Evolutionary conservation across 2,797 vertebrate species (phyloP), one percentile per base, ranked within the genome.

Genomic region (Arnoldichthys spilopterus): DNA sequence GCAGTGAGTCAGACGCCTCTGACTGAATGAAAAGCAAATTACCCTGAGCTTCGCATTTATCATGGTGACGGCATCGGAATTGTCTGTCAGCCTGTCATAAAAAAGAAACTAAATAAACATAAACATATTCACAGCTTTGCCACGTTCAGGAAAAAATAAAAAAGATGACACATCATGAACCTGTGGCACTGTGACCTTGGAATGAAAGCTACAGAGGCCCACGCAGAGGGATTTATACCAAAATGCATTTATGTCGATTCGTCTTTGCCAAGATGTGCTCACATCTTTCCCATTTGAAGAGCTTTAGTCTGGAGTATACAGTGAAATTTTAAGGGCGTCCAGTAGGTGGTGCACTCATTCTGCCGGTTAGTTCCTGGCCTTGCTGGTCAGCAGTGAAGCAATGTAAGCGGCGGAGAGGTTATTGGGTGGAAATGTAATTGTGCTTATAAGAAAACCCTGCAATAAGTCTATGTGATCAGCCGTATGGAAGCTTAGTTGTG

Each of bases 341-440:
- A 92, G 92, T 89, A 90, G 93, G 92, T 94, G 93, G 92, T 87
- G 90, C 83, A 93, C 79, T 90, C 90, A 87, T 90, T 74, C 87
- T 91, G 77, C 76, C 74, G 58, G 85, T 84, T 6, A 59, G 49
- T 76, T 81, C 61, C n/a, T 15, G 26, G 28, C 1, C 63, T 68
- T 73, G 2, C 15, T 68, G 28, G 22, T 59, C 51, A 82, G 71
- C 88, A 84, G 82, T 86, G 83, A 83, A 83, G 85, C 77, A 77
- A 88, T 79, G 85, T 83, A 85, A 80, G 82, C 77, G 84, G 63
- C 77, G 76, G 78, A 76, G 85, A 88, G 87, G 88, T 83, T 86
- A 86, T 86, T 85, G 84, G 81, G 87, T 82, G 81, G 73, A 78
- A 82, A 84, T 91, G 89, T 90, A 91, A 91, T 89, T 91, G 86